Conservation (phyloP, 2,888 invertebrate species). For the Strigamia maritima region DNA sequence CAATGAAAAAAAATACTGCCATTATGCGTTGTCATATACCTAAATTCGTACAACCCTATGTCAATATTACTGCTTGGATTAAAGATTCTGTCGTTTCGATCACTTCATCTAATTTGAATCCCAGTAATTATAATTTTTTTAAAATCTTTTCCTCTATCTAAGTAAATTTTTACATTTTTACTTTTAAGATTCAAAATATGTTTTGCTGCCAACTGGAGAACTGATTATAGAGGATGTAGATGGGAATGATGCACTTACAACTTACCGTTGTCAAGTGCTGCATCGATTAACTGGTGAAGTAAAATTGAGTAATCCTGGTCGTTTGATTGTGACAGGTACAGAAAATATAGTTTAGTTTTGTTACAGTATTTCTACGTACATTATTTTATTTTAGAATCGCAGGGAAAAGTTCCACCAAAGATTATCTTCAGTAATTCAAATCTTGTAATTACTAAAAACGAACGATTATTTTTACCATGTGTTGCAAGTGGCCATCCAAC, state of each 20-base stretch:
- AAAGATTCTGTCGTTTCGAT: slow-evolving; percentile 8
- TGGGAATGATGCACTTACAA: slow-evolving; percentile 7
- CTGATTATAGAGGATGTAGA: slow-evolving; percentile 26
- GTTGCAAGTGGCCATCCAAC: neutral
- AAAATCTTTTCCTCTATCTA: too few species aligned
- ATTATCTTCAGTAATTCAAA: slow-evolving; percentile 4
- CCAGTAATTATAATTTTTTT: neutral
- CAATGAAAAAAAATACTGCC: slow-evolving; percentile 21
- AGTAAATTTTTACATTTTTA: neutral
- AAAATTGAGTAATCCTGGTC: neutral
- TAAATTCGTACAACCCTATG: neutral
- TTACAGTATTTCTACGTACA: too few species aligned
- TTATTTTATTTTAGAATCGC: slow-evolving; percentile 7
- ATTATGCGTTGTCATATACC: slow-evolving; percentile 24
- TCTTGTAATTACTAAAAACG: neutral
- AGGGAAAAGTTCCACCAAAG: slow-evolving; percentile 36
- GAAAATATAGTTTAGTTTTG: neutral
- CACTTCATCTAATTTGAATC: neutral
- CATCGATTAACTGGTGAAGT: slow-evolving; percentile 19
- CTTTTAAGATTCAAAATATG: slow-evolving; percentile 42
- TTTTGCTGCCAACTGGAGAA: slow-evolving; percentile 21
- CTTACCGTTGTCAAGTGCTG: slow-evolving; percentile 27
- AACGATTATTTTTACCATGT: neutral
- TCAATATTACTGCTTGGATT: slow-evolving; percentile 6
- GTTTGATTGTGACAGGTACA: slow-evolving; percentile 1